Conservation (phyloP, 2,113 vertebrate genomes). For the Oxyura jamaicensis region DNA sequence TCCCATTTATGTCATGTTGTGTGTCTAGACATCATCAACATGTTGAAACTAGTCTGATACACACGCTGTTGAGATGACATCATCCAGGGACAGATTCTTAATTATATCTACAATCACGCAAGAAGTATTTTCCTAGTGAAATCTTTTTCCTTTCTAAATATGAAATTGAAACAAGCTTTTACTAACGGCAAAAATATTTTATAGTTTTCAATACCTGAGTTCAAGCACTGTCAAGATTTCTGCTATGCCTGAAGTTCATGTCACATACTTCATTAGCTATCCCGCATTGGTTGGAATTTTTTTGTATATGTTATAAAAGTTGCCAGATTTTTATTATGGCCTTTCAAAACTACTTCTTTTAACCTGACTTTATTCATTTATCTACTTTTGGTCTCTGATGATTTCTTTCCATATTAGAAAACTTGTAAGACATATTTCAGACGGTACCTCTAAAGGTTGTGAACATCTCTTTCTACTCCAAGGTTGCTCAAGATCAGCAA, state of each 20-base stretch:
- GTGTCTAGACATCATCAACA: slow-evolving; percentile 40
- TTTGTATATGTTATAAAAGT: background rate
- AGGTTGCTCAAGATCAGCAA: background rate
- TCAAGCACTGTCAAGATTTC: background rate
- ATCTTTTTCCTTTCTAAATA: background rate
- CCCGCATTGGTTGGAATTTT: background rate
- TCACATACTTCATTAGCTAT: background rate
- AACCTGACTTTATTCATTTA: background rate
- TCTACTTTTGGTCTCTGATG: background rate
- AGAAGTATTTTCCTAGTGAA: background rate
- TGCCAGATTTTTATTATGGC: background rate
- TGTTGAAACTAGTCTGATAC: slow-evolving; percentile 36
- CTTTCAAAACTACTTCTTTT: background rate
- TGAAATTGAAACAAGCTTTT: background rate
- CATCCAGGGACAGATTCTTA: background rate
- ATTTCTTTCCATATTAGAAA: background rate
- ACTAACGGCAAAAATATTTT: background rate
- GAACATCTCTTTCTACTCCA: background rate
- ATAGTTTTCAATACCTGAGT: background rate
- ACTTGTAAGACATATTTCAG: background rate
- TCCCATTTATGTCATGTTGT: background rate
- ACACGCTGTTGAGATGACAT: background rate
- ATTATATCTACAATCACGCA: background rate
- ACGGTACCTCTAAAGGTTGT: background rate
- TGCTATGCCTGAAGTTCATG: background rate